A percentile compares a stretch with the other conserved stretches of the same genome.
These are phyloP conservation scores for Acridotheres tristis DNA, from an alignment of 2,797 vertebrate species.

Conservation along the genomic window DNA sequence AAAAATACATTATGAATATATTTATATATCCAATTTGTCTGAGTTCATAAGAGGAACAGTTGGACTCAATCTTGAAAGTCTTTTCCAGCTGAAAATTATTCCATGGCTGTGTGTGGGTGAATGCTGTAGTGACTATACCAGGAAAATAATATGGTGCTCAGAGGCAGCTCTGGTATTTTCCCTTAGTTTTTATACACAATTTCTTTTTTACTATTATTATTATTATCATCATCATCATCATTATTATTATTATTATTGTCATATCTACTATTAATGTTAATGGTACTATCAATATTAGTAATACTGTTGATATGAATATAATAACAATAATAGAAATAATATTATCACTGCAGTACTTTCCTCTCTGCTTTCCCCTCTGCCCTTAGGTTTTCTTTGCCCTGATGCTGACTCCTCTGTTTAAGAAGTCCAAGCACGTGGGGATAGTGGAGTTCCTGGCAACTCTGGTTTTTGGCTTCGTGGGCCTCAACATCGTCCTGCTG, in stretches of 20 bases:
- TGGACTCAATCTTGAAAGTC: background rate
- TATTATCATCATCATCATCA: too few relatives aligned
- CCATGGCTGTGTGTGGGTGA: background rate
- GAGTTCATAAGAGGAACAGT: background rate
- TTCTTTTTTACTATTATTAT: background rate
- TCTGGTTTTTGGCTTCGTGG: conserved; percentile 89
- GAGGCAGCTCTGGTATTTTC: background rate
- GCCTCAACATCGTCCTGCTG: conserved; percentile 89
- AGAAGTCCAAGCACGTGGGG: conserved; percentile 94
- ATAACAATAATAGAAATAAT: too few relatives aligned
- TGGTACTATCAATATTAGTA: too few relatives aligned
- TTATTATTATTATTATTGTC: too few relatives aligned
- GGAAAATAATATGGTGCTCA: accelerated
- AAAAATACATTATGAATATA: background rate
- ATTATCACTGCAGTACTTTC: background rate
- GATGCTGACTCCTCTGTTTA: conserved; percentile 94
- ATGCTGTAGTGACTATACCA: background rate
- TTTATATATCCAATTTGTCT: background rate
- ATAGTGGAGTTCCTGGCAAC: conserved; percentile 93
- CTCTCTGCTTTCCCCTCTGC: background rate
- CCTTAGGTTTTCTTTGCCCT: conserved; percentile 93
- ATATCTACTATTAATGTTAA: too few relatives aligned
- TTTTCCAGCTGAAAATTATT: background rate
- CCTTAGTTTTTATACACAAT: background rate
- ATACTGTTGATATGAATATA: too few relatives aligned